Conservation (phyloP, 2,113 vertebrate genomes). For the Echinops telfairi region DNA sequence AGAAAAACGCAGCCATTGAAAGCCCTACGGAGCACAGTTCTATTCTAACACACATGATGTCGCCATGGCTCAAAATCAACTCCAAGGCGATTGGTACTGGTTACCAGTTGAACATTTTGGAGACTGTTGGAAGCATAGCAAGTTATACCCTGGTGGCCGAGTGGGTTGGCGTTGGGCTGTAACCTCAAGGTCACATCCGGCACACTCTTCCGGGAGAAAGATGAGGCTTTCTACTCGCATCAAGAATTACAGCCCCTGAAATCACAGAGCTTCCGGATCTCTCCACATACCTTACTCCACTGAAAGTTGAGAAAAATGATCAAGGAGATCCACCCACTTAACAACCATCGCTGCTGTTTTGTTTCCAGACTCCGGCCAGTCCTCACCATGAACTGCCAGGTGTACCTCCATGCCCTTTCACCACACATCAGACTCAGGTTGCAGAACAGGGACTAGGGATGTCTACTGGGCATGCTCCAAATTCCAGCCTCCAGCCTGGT, state of each 20-base stretch:
- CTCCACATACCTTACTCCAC: background rate
- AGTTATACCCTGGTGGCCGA: too few relatives aligned
- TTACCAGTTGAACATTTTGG: background rate
- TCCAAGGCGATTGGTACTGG: too few relatives aligned
- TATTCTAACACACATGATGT: background rate
- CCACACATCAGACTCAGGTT: background rate
- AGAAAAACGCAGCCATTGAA: background rate
- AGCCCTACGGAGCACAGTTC: background rate
- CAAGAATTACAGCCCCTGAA: too few relatives aligned
- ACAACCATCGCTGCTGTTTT: conserved; percentile 36
- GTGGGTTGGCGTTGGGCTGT: too few relatives aligned
- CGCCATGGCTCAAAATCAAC: background rate
- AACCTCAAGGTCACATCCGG: too few relatives aligned
- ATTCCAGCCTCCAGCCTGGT: too few relatives aligned
- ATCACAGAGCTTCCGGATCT: background rate
- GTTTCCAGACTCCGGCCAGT: background rate
- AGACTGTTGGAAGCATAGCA: too few relatives aligned
- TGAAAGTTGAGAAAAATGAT: background rate
- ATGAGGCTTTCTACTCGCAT: too few relatives aligned
- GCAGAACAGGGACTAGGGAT: too few relatives aligned
- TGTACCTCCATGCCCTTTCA: background rate
- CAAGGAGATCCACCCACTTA: conserved; percentile 1
- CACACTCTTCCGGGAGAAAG: too few relatives aligned
- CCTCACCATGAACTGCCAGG: background rate
- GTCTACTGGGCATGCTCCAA: too few relatives aligned